Evolutionary conservation across 2,113 vertebrate genomes (phyloP), one percentile per base, ranked within the genome.

Genomic region (Electrona antarctica): DNA sequence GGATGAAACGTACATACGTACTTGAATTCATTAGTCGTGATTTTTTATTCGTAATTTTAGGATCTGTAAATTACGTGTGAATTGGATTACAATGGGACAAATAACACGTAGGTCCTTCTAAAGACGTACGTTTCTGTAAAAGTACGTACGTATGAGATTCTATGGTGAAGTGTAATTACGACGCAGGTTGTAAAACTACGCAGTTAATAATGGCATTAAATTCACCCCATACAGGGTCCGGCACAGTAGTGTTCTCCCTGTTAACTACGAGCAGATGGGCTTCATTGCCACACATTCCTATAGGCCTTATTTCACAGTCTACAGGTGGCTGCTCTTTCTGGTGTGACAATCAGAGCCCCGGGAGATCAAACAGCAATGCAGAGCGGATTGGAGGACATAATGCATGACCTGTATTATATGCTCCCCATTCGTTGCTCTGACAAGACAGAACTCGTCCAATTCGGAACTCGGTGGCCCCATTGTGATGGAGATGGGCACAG

Each of bases 351-450:
- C 63, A 85, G 21, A 64, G 60, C 13, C 88, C 68, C 58, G 0
- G 57, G 80, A 80, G 73, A 81, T 77, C 4, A 8, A 54, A 66
- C 80, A 21, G 78, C 47, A 49, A 51, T 14, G 45, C 12, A 73
- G 83, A 81, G 77, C 79, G 77, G 72, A 76, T 76, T 58, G 59
- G 47, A 49, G 80, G 83, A 80, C 69, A 84, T 47, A 78, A 89
- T 76, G 80, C 82, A 80, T 21, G 21, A 21, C 21, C 75, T 0
- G 41, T 60, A 75, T 76, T 0, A 33, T 60, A 75, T 76, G 67
- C 80, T 60, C 64, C 72, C 71, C 71, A 78, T 81, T 76, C 78
- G 82, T 82, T 84, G 76, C 15, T 74, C 84, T 80, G 86, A 78
- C 84, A 74, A 78, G 79, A 59, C 57, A n/a, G 12, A 70, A 68